phyloP scores from a whole-genome alignment of 1,140 invertebrate species.

The Drosophila melanica region DNA sequence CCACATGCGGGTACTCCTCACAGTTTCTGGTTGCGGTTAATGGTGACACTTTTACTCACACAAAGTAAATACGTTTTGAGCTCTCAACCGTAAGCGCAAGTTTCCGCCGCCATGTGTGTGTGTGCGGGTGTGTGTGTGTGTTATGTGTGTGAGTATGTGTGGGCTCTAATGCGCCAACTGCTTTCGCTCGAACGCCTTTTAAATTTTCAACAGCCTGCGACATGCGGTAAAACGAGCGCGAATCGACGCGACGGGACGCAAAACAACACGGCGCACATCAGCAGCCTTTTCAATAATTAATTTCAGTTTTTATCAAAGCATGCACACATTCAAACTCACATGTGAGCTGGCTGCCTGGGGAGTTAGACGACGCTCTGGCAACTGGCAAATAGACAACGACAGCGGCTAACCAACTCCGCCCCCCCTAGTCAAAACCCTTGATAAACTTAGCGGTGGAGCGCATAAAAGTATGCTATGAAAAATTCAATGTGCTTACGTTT shows the following conservation, averaged over 20 bases:
- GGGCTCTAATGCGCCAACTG: slow-evolving; percentile 64
- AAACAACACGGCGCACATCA: slow-evolving; percentile 23
- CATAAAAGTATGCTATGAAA: slow-evolving; percentile 74
- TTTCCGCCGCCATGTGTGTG: slow-evolving; percentile 5
- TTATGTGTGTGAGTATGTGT: slow-evolving; percentile 28
- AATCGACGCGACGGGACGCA: slow-evolving; percentile 46
- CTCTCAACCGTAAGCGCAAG: slow-evolving; percentile 73
- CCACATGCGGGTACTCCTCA: slow-evolving; percentile 31
- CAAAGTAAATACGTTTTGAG: slow-evolving; percentile 71
- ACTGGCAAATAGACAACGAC: slow-evolving; percentile 65
- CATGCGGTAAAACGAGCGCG: slow-evolving; percentile 51
- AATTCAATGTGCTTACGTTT: slow-evolving; percentile 73
- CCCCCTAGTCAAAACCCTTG: too few species aligned
- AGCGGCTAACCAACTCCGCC: not conserved
- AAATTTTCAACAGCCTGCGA: slow-evolving; percentile 66
- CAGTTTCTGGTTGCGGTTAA: slow-evolving; percentile 65
- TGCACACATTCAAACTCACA: slow-evolving; percentile 22
- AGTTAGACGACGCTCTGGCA: slow-evolving; percentile 58
- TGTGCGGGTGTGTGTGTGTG: slow-evolving; percentile 6
- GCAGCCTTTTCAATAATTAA: slow-evolving; percentile 75
- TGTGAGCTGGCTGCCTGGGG: slow-evolving; percentile 44
- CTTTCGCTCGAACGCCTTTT: slow-evolving; percentile 81
- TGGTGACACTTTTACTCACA: slow-evolving; percentile 71
- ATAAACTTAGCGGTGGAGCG: slow-evolving; percentile 20
- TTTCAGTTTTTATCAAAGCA: slow-evolving; percentile 80